Conservation (phyloP, 2,113 vertebrate species). For the Columba livia region DNA sequence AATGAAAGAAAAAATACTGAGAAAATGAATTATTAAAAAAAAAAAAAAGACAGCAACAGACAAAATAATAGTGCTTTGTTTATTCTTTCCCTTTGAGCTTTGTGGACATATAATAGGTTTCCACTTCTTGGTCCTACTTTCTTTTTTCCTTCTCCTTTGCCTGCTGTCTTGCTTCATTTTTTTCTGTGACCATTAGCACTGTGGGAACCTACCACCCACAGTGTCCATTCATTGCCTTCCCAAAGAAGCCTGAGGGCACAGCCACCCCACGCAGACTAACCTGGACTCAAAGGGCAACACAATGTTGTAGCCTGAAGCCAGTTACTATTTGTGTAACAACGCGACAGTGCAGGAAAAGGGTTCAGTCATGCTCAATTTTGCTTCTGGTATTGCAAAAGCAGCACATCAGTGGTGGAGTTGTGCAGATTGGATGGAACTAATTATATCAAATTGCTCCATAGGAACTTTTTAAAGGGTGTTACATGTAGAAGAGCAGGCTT, state of each 20-base stretch:
- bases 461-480: background rate
- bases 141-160: background rate
- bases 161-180: slow-evolving; percentile 4
- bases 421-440: background rate
- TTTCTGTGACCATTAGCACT: background rate
- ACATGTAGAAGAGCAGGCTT: background rate
- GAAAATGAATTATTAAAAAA: background rate
- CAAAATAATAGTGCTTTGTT: slow-evolving; percentile 38
- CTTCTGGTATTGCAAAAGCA: slow-evolving; percentile 22
- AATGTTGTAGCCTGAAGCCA: background rate
- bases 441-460: background rate
- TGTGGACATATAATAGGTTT: slow-evolving; percentile 32
- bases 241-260: background rate
- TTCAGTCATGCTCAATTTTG: slow-evolving; percentile 37
- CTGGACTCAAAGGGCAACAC: background rate
- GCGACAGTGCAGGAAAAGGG: slow-evolving; percentile 1
- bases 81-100: slow-evolving; percentile 47
- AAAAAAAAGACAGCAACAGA: background rate
- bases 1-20: background rate
- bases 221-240: slow-evolving; percentile 26
- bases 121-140: slow-evolving; percentile 44
- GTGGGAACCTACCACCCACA: slow-evolving; percentile 43
- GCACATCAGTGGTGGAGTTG: background rate
- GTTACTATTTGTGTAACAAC: background rate
- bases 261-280: slow-evolving; percentile 1